These are phyloP conservation scores for Ormyrus nitidulus DNA, from an alignment of 2,888 invertebrate species.

Conservation along the genomic window DNA sequence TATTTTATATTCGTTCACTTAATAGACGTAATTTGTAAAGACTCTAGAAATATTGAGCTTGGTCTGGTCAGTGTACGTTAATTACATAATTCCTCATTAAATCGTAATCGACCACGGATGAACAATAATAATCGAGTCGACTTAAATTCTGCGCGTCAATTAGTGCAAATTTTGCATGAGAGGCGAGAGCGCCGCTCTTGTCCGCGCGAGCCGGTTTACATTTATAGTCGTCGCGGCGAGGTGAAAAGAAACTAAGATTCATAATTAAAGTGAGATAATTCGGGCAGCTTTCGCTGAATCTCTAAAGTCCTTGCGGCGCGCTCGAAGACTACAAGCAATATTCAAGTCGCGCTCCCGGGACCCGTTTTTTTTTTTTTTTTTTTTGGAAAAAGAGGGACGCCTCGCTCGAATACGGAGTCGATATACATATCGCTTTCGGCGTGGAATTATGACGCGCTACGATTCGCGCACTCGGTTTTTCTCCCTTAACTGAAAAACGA, in stretches of 20 bases:
- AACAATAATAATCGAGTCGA: slow-evolving; percentile 4
- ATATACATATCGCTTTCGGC: background rate
- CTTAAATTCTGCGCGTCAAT: no score
- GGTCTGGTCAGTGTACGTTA: slow-evolving; percentile 74
- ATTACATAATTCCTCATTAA: slow-evolving; percentile 61
- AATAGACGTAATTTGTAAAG: slow-evolving; percentile 73
- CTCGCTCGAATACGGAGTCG: background rate
- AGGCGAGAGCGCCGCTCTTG: no score
- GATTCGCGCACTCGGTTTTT: background rate
- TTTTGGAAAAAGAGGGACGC: background rate
- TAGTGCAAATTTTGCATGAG: no score
- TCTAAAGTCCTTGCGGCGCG: slow-evolving; percentile 3
- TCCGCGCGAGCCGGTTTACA: background rate
- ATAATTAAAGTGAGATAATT: slow-evolving; percentile 39
- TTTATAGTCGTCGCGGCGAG: slow-evolving; percentile 17
- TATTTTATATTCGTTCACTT: slow-evolving; percentile 65
- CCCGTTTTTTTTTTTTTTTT: background rate
- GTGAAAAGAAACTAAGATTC: slow-evolving; percentile 27
- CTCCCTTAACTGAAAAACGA: slow-evolving; percentile 4
- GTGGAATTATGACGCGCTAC: background rate
- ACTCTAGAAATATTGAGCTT: slow-evolving; percentile 76
- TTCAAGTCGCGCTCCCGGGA: slow-evolving; percentile 8
- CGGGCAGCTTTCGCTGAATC: slow-evolving; percentile 34
- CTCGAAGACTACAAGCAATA: slow-evolving; percentile 10
- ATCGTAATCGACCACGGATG: slow-evolving; percentile 55